Evolutionary conservation across 2,797 vertebrate genomes (phyloP), one percentile per base, ranked within the genome.

Genomic region (Pseudocheirus occidentalis): DNA sequence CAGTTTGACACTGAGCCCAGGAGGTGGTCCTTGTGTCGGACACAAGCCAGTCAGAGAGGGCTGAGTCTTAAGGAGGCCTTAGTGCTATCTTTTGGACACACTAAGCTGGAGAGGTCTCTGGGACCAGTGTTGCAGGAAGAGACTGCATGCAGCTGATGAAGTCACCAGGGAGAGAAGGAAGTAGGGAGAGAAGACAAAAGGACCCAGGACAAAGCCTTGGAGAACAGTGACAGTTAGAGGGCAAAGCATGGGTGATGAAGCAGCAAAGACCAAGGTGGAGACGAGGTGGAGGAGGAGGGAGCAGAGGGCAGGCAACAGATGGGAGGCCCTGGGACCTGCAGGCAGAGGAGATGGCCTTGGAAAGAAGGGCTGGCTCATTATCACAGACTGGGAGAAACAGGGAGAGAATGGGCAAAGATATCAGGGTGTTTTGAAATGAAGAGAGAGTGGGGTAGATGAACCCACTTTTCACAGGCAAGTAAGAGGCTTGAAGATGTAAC

Each of bases 401-500:
- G 59, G 11, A n/a, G 62, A 40, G 62, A 73, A 40, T 40, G 62
- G 34, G 62, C 34, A 16, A 73, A 21, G 29, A 62, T 3, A 34
- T 40, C 16, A 24, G 40, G n/a, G 40, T 53, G 53, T 53, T 53
- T 53, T 53, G 66, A 73, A 21, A 16, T n/a, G 16, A 18, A n/a
- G 14, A 66, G 31, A 5, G 14, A 66, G 34, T n/a, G 62, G 34
- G 34, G 34, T 16, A 40, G 5, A 40, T 73, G 34, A 5, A n/a
- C 62, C 16, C 62, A 73, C 16, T 40, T 40, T 21, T 59, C 58
- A 59, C 62, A 62, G 11, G 4, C 9, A 12, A 66, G 5, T n/a
- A 40, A 73, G n/a, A 73, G 2, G 66, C n/a, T 73, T 21, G 52
- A 95, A 58, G 40, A 94, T 93, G 91, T 96, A 90, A 81, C 92